Base-by-base conservation (phyloP, 2,888 invertebrate species). In the Andrena trimmerana region DNA sequence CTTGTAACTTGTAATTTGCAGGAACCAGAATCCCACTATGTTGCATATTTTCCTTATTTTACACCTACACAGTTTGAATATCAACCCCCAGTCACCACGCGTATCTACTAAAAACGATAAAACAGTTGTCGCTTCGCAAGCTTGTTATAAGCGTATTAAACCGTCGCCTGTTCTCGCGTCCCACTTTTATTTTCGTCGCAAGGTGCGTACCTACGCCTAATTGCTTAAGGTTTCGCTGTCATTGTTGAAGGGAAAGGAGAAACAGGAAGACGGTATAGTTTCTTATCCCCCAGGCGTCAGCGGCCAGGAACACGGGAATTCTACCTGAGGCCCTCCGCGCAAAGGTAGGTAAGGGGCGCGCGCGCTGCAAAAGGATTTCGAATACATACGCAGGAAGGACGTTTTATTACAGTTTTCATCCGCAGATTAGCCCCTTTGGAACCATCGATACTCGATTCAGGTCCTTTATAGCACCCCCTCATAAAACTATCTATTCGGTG, bases 351-450 rank as follows among this genome's bases (percentile, higher is more conserved):
- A 57, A 78, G 83, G 73, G 83, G 68, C 36, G 74, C 80, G 71
- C 65, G 71, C 63, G 73, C 81, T 74, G 85, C 84, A 83, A 81
- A 88, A 86, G 84, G 86, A 86, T 86, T 88, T 75, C 81, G 20
- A 66, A 86, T 88, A 83, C 79, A 80, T 81, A 68, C 77, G 66
- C 68, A 57, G 82, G 67, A 24, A 70, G 79, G 86, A 87, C 88
- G 90, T 92, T 93, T 93, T 93, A 92, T 92, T 92, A 91, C 90
- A 91, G 90, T 92, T 92, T 92, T 91, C 92, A 92, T 91, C 91
- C 90, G 90, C 88, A 92, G 92, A 93, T 93, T 93, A 93, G 92
- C 90, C 93, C 92, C 92, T 92, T 92, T 92, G 91, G 92, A 92
- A 90, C 88, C 91, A 90, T 92, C 92, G 92, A 92, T 92, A 90